Conservation (phyloP, 2,888 invertebrate genomes). For the Kuschelorhynchus macadamiae region DNA sequence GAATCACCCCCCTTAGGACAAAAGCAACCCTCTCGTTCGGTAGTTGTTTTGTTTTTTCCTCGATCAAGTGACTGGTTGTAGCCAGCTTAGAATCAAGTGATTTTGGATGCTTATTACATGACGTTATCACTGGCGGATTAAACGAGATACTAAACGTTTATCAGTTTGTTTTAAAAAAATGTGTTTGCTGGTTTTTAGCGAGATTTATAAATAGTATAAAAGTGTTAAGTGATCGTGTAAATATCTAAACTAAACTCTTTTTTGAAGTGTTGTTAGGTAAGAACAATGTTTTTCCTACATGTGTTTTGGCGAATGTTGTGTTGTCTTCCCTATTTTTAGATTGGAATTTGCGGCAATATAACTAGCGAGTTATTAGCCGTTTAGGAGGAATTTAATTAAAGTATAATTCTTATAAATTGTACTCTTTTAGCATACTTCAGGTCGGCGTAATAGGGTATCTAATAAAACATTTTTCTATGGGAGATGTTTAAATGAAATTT, state of each 20-base stretch:
- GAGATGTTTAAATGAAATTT: too few species aligned
- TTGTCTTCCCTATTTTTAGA: constrained; percentile 26
- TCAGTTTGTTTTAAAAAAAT: neutral
- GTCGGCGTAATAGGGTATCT: too few species aligned
- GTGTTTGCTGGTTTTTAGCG: neutral
- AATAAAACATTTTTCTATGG: too few species aligned
- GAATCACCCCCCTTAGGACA: constrained; percentile 46
- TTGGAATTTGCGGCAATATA: constrained; percentile 9
- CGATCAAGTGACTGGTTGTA: constrained; percentile 5
- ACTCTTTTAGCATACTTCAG: too few species aligned
- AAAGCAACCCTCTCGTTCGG: constrained; percentile 24
- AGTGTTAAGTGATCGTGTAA: constrained; percentile 7
- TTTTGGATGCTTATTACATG: constrained; percentile 7
- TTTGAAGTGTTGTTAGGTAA: constrained; percentile 2
- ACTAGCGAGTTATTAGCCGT: too few species aligned
- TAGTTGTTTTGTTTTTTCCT: constrained; percentile 20
- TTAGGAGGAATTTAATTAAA: too few species aligned
- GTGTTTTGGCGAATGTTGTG: neutral
- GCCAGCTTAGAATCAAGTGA: constrained; percentile 4
- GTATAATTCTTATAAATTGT: too few species aligned
- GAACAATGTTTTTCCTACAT: neutral
- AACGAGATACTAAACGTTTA: constrained; percentile 7
- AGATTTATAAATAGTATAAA: neutral
- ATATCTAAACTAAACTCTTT: neutral
- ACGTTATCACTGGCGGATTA: constrained; percentile 22